Evolutionary conservation across 2,113 vertebrate genomes (phyloP).

Genomic region (Polypterus bichir): DNA sequence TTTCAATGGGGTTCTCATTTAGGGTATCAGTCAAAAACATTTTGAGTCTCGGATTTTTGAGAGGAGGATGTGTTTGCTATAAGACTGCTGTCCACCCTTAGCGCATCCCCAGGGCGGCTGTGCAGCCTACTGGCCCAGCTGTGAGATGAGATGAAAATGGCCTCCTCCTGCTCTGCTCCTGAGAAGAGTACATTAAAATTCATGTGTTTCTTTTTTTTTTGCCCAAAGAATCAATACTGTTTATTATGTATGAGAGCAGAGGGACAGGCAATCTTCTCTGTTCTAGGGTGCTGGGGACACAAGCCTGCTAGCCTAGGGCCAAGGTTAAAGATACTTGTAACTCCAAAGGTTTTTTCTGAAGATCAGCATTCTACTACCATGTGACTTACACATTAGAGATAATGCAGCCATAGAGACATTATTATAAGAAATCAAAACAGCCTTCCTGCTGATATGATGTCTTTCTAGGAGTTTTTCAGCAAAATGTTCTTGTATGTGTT

Average conservation of each 20-base stretch:
- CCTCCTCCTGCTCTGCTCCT: conserved; percentile 27
- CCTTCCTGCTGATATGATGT: no score
- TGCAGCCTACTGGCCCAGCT: conserved; percentile 31
- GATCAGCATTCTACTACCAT: background rate
- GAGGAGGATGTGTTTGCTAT: no score
- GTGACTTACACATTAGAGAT: no score
- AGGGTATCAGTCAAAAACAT: no score
- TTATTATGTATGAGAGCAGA: conserved; percentile 66
- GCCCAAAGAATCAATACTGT: conserved; percentile 69
- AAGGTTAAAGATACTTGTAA: background rate
- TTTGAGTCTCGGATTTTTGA: no score
- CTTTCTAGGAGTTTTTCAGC: no score
- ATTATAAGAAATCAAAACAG: no score
- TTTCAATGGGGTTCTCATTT: no score
- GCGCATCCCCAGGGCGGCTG: no score
- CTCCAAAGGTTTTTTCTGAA: background rate
- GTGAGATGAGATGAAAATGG: conserved; percentile 49
- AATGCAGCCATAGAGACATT: no score
- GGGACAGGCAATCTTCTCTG: conserved; percentile 22
- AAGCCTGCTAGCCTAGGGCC: background rate
- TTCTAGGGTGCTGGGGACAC: background rate
- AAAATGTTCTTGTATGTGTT: no score
- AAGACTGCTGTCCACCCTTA: no score
- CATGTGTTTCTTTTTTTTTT: conserved; percentile 57
- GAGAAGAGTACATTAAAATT: conserved; percentile 51